Evolutionary conservation across 2,113 vertebrate species (phyloP).

Genomic region (Alexandromys fortis): DNA sequence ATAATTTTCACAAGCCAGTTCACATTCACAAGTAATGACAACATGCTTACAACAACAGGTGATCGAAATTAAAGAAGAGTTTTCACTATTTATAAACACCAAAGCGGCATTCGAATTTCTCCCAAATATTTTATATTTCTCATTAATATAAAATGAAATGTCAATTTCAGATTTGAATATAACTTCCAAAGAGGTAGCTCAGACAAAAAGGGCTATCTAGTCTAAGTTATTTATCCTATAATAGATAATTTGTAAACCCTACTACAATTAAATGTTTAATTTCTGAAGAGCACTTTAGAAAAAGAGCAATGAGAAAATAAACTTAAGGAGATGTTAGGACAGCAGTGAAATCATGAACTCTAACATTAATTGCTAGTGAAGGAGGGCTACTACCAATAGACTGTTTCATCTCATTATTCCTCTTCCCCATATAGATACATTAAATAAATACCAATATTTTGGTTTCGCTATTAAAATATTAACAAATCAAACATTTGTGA

Average conservation of each 20-base stretch:
- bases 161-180: too few relatives aligned
- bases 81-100: too few relatives aligned
- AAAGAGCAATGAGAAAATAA: background rate
- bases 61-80: too few relatives aligned
- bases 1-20: background rate
- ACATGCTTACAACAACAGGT: background rate
- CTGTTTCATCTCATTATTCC: background rate
- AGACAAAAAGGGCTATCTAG: too few relatives aligned
- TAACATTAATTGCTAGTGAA: background rate
- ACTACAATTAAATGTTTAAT: background rate
- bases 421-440: background rate
- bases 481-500: background rate
- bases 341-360: background rate
- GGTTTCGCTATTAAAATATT: background rate
- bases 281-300: background rate
- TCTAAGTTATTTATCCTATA: too few relatives aligned
- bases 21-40: background rate
- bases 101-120: too few relatives aligned
- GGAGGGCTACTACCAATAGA: background rate
- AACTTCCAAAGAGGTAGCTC: too few relatives aligned
- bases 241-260: too few relatives aligned
- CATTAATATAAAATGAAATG: too few relatives aligned
- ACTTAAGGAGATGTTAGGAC: background rate
- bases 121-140: too few relatives aligned
- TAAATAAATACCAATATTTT: background rate